Percentiles rank a stretch among this genome's conserved stretches.
Conservation (phyloP, 2,888 invertebrate genomes). For the Caenorhabditis sp. region DNA sequence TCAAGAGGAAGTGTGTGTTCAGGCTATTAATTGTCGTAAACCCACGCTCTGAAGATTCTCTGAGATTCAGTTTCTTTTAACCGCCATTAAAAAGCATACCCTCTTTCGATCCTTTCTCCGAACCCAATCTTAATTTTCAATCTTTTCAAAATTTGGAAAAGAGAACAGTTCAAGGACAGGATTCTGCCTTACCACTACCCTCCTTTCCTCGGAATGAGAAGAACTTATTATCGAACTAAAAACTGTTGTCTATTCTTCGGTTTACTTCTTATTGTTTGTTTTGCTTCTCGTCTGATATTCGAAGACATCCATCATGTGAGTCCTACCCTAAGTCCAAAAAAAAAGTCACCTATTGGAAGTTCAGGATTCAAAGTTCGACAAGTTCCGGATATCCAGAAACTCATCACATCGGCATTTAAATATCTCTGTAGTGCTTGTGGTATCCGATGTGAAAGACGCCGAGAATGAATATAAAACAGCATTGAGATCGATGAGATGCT, state of each 20-base stretch:
- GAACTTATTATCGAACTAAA: conserved; percentile 1
- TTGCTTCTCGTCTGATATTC: conserved; percentile 17
- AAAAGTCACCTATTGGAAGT: background rate
- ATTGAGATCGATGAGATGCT: conserved; percentile 58
- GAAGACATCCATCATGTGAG: conserved; percentile 21
- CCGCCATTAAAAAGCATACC: background rate
- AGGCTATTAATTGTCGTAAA: background rate
- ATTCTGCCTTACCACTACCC: background rate
- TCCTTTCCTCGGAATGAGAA: background rate
- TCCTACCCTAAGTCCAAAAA: background rate
- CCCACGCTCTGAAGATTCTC: conserved; percentile 7
- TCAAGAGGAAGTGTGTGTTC: background rate
- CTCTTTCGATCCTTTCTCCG: background rate
- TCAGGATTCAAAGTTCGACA: conserved; percentile 8
- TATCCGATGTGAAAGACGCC: conserved; percentile 14
- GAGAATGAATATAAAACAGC: conserved; percentile 54
- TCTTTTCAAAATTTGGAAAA: background rate
- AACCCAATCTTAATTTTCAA: conserved; percentile 14
- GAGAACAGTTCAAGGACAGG: conserved; percentile 27
- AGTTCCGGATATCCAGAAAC: conserved; percentile 1
- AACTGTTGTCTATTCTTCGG: conserved; percentile 9
- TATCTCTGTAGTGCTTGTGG: conserved; percentile 32
- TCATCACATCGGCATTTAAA: conserved; percentile 16
- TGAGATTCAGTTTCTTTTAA: conserved; percentile 7
- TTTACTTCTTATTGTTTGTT: background rate